These are phyloP conservation scores for Gerris buenoi DNA, from an alignment of 1,140 invertebrate species.

Conservation along the genomic window DNA sequence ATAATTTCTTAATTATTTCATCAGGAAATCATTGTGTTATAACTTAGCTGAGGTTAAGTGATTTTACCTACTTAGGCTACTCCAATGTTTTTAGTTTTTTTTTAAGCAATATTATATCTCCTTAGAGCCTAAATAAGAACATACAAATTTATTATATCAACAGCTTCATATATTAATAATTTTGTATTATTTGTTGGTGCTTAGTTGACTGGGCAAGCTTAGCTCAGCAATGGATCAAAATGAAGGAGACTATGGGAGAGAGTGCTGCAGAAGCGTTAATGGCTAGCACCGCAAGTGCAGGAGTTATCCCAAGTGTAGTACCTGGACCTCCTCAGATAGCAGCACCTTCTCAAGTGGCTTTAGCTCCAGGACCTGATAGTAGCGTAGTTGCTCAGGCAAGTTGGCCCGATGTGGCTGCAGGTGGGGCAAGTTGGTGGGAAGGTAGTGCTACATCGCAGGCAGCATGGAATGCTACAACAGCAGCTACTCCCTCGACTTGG, in stretches of 20 bases:
- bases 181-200: no score
- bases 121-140: neutral
- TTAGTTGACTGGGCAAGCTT: constrained; percentile 85
- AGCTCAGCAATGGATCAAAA: constrained; percentile 94
- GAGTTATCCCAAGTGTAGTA: constrained; percentile 26
- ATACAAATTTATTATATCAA: neutral
- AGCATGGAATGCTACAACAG: no score
- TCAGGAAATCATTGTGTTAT: no score
- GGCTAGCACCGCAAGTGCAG: constrained; percentile 58
- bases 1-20: no score
- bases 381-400: no score
- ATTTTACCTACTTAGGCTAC: no score
- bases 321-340: constrained; percentile 21
- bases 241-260: constrained; percentile 52
- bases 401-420: constrained; percentile 30
- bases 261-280: constrained; percentile 66
- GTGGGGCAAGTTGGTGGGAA: constrained; percentile 29
- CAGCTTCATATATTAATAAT: neutral
- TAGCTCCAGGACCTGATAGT: neutral
- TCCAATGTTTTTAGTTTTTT: no score
- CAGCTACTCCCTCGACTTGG: neutral
- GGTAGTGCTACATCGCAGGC: no score
- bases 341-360: constrained; percentile 17
- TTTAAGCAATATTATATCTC: neutral
- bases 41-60: no score